Percentiles rank a stretch among this genome's conserved stretches.
phyloP scores from a whole-genome alignment of 2,113 vertebrate genomes.

The Pyxicephalus adspersus region DNA sequence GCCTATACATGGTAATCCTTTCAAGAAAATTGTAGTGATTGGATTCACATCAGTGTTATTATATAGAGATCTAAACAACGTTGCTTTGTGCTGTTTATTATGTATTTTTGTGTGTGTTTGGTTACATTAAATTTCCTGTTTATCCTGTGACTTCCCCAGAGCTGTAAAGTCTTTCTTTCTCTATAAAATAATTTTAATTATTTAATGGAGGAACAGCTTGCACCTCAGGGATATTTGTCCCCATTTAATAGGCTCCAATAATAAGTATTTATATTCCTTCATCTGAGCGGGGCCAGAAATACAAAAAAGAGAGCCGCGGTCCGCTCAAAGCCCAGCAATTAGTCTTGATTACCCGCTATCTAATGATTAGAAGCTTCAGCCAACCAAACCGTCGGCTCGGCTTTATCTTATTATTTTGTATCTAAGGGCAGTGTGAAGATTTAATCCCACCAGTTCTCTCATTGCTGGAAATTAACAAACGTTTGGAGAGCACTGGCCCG shows the following conservation, averaged over 20 bases:
- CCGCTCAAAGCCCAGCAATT: background rate
- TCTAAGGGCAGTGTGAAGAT: background rate
- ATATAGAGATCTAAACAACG: too few species aligned
- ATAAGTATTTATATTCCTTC: constrained; percentile 10
- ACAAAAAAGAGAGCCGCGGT: background rate
- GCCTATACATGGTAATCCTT: too few species aligned
- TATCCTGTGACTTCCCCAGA: too few species aligned
- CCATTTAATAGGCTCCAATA: background rate
- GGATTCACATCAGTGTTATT: too few species aligned
- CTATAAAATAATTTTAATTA: too few species aligned
- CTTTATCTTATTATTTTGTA: constrained; percentile 1
- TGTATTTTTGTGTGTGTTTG: too few species aligned
- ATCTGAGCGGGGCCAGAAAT: background rate
- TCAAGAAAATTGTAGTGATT: too few species aligned
- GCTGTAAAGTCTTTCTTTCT: too few species aligned
- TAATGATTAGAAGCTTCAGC: constrained; percentile 1
- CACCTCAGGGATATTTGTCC: too few species aligned
- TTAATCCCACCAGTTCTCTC: background rate
- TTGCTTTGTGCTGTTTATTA: too few species aligned
- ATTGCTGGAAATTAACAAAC: background rate
- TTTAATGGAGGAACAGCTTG: too few species aligned
- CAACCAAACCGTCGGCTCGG: background rate
- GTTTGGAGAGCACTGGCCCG: background rate
- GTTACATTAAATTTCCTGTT: too few species aligned
- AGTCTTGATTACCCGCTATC: constrained; percentile 15